Base-by-base conservation (phyloP, 2,888 invertebrate species). In the Stenchaetothrips biformis region DNA sequence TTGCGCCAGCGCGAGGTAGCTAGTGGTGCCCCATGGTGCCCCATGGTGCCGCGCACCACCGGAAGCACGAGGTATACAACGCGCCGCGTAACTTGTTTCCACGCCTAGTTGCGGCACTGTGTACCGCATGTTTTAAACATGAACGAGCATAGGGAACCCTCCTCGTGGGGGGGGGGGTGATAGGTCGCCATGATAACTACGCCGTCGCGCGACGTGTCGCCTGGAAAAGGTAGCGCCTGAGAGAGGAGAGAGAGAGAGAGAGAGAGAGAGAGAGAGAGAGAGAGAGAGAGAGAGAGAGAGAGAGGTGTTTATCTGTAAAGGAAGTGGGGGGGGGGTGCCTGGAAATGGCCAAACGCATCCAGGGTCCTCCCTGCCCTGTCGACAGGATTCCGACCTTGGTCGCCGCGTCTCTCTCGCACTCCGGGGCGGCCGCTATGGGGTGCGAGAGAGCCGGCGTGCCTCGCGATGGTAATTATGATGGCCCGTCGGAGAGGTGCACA, bases 1-100 rank as follows among this genome's bases (percentile, higher is more conserved):
- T 37, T 37, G 37, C 37, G 37, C 37, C 37, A 74, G 80, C 84
- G 83, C 84, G 82, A 83, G 83, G 84, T 84, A 83, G 83, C 82
- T 83, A 77, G 79, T 49, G 80, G 78, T 21, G 48, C 78, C 53
- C 53, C 18, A 13, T 11, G 16, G 53, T 53, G 9, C 53, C 0
- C 53, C 13, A 13, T 18, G 16, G 48, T 78, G 49, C 48, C 80
- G 77, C 67, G 78, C 48, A 18, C 62, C 74, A 21, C 79, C 21
- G 47, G 67, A 37, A n/a, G 59, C 6, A 8, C 25, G 18, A 48
- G 25, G 67, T 62, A 82, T 77, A 82, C 77, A 53, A 78, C 78
- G 77, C 78, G 48, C 59, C 67, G 79, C 81, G 81, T 78, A 80
- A 81, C 79, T 81, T 79, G 80, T 80, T 81, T 80, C 82, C 82